Evolutionary conservation across 2,797 vertebrate species (phyloP).

Genomic region (Etheostoma nigrum): DNA sequence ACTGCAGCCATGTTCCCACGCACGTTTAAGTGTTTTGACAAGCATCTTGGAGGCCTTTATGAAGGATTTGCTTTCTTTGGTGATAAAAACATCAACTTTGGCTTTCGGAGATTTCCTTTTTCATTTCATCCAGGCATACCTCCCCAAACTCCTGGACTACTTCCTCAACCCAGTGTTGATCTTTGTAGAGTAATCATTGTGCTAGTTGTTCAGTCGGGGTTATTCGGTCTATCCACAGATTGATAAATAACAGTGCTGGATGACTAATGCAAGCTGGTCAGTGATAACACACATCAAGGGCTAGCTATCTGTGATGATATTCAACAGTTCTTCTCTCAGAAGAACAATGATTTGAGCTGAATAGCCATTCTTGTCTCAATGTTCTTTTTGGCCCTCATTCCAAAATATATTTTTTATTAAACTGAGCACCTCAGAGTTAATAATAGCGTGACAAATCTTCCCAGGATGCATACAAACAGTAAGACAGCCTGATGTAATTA

Average conservation of each 20-base stretch:
- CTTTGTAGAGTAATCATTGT: constrained; percentile 35
- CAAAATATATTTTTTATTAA: constrained; percentile 27
- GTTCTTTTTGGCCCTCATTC: constrained; percentile 5
- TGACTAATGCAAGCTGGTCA: constrained; percentile 25
- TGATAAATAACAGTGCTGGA: constrained; percentile 37
- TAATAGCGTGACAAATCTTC: constrained; percentile 36
- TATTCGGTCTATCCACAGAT: constrained; percentile 35
- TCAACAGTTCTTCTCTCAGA: constrained; percentile 34
- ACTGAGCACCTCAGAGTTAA: constrained; percentile 17
- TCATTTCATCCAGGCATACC: constrained; percentile 55
- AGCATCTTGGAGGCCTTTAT: constrained; percentile 88
- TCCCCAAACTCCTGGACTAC: constrained; percentile 19
- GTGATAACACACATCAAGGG: constrained; percentile 37
- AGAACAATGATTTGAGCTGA: neutral
- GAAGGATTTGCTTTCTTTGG: constrained; percentile 77
- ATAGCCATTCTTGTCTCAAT: constrained; percentile 15
- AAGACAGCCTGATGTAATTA: constrained; percentile 30
- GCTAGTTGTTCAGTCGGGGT: constrained; percentile 26
- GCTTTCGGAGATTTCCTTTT: constrained; percentile 72
- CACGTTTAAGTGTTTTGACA: constrained; percentile 91
- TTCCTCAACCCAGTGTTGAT: constrained; percentile 26
- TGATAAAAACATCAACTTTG: constrained; percentile 73
- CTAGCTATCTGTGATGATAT: constrained; percentile 10
- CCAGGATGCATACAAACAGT: constrained; percentile 9
- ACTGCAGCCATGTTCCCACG: constrained; percentile 91